Percentiles rank a stretch among this genome's conserved stretches.
Evolutionary conservation across 2,888 invertebrate species (phyloP).

Genomic region (Parasteatoda lunata): DNA sequence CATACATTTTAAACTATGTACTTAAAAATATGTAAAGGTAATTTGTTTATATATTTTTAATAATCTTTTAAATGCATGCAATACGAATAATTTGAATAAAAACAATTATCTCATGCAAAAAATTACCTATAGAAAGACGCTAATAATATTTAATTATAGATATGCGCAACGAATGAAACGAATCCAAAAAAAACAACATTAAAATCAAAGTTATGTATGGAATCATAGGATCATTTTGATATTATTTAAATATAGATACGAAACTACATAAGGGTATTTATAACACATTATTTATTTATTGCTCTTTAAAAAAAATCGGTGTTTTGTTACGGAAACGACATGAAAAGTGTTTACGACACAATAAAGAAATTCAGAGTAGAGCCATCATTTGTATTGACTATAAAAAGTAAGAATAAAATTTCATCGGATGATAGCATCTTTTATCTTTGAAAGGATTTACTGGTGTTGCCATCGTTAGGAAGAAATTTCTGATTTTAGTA

Average conservation of each 20-base stretch:
- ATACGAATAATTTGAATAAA: too few relatives aligned
- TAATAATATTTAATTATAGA: not conserved
- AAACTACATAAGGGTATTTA: not conserved
- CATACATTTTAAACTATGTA: too few relatives aligned
- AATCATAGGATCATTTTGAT: too few relatives aligned
- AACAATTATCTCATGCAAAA: too few relatives aligned
- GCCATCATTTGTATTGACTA: conserved; percentile 46
- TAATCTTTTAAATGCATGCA: too few relatives aligned
- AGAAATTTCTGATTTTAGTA: conserved; percentile 4
- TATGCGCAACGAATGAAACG: not conserved
- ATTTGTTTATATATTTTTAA: too few relatives aligned
- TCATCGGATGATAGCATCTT: conserved; percentile 41
- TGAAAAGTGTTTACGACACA: conserved; percentile 49
- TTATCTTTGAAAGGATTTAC: conserved; percentile 31
- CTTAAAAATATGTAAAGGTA: too few relatives aligned
- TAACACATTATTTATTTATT: not conserved
- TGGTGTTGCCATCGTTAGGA: conserved; percentile 14
- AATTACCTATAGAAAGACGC: too few relatives aligned
- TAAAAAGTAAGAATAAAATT: conserved; percentile 51
- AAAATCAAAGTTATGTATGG: not conserved
- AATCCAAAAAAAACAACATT: not conserved
- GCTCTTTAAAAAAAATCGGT: not conserved
- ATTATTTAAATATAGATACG: too few relatives aligned
- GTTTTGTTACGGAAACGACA: conserved; percentile 1
- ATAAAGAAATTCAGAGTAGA: conserved; percentile 41